These are phyloP conservation scores for Sinohyriopsis cumingii DNA, from an alignment of 2,888 invertebrate genomes.

Conservation along the genomic window DNA sequence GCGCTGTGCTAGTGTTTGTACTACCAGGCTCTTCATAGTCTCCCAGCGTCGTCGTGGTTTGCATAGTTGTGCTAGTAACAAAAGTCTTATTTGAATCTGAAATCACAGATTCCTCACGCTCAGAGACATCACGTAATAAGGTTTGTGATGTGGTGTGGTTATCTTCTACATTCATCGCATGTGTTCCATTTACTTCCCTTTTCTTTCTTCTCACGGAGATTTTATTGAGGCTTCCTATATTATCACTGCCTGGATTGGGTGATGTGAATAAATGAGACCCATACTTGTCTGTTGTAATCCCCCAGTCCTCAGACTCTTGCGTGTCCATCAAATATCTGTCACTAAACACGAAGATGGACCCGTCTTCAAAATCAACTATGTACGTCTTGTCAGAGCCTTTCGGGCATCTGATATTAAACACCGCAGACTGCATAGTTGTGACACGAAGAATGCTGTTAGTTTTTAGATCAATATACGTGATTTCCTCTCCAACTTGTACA, in stretches of 20 bases:
- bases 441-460: conserved; percentile 50
- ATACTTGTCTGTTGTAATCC: conserved; percentile 6
- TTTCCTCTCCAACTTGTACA: conserved; percentile 63
- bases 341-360: conserved; percentile 45
- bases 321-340: conserved; percentile 35
- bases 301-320: conserved; percentile 18
- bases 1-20: conserved; percentile 28
- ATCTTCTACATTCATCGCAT: too few species aligned
- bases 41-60: background rate
- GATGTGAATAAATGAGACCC: too few species aligned
- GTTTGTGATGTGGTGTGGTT: too few species aligned
- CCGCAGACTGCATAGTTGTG: conserved; percentile 36
- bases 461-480: conserved; percentile 61
- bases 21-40: conserved; percentile 17
- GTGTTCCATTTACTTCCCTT: too few species aligned
- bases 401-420: conserved; percentile 53
- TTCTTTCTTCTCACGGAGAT: too few species aligned
- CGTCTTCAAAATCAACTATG: conserved; percentile 55
- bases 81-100: background rate
- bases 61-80: background rate
- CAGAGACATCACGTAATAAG: too few species aligned
- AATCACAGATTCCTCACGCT: too few species aligned
- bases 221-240: too few species aligned
- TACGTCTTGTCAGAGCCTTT: conserved; percentile 61
- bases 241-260: too few species aligned